These are phyloP conservation scores for Phlogophora meticulosa DNA, from an alignment of 2,888 invertebrate genomes.

Conservation along the genomic window DNA sequence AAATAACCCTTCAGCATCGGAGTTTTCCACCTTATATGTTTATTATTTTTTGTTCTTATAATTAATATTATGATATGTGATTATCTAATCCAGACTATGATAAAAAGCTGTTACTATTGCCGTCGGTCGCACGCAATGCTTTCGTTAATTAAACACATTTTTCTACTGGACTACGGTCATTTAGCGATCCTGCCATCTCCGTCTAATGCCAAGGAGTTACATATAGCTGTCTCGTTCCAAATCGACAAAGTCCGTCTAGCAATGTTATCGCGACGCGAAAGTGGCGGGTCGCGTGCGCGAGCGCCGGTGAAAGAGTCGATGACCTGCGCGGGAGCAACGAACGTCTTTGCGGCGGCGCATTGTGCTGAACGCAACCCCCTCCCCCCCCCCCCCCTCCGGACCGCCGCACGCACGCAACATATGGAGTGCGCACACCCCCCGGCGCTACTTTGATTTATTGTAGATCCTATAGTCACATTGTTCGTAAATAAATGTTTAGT, in stretches of 20 bases:
- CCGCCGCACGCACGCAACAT: constrained; percentile 72
- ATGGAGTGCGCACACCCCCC: constrained; percentile 69
- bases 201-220: constrained; percentile 42
- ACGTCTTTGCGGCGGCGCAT: constrained; percentile 88
- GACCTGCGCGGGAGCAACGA: constrained; percentile 90
- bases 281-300: constrained; percentile 85
- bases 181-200: constrained; percentile 58
- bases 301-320: constrained; percentile 88
- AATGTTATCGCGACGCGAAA: constrained; percentile 86
- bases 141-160: constrained; percentile 71
- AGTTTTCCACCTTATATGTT: constrained; percentile 10
- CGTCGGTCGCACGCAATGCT: constrained; percentile 64
- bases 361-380: constrained; percentile 78
- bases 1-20: constrained; percentile 1
- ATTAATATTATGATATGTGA: constrained; percentile 42
- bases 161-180: constrained; percentile 65
- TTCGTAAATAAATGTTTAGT: constrained; percentile 46
- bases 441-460: constrained; percentile 61
- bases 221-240: constrained; percentile 70
- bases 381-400: constrained; percentile 23
- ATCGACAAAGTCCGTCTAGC: constrained; percentile 74
- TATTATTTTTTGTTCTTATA: constrained; percentile 34
- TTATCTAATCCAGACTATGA: constrained; percentile 51
- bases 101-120: constrained; percentile 53
- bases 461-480: constrained; percentile 55